phyloP scores from a whole-genome alignment of 2,888 invertebrate genomes.

The Spilosoma lubricipeda region DNA sequence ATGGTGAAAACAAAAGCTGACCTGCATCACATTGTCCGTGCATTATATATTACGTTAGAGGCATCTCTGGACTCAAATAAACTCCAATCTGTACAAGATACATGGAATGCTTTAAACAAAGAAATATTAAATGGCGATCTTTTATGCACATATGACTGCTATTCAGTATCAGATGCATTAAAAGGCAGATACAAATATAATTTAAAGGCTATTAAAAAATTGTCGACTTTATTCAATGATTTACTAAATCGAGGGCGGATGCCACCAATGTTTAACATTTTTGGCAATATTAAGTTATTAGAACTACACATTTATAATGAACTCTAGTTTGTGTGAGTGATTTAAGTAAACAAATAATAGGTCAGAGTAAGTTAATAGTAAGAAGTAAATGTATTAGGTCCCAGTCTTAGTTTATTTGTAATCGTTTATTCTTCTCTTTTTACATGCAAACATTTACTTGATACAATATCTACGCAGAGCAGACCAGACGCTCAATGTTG shows the following conservation, averaged over 20 bases:
- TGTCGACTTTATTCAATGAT: not conserved
- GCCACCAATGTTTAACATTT: conserved; percentile 1
- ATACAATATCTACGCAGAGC: no score
- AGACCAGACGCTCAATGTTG: no score
- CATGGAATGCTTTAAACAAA: conserved; percentile 38
- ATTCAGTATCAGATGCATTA: not conserved
- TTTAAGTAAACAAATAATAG: not conserved
- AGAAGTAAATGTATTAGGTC: no score
- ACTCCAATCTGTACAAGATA: conserved; percentile 67
- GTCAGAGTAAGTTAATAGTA: no score
- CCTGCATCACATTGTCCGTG: conserved; percentile 61
- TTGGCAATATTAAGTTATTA: conserved; percentile 8
- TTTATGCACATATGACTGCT: not conserved
- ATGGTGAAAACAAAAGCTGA: conserved; percentile 29
- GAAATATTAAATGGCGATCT: not conserved
- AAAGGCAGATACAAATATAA: not conserved
- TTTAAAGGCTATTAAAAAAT: not conserved
- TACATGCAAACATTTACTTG: no score
- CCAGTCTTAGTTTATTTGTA: no score
- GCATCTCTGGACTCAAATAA: conserved; percentile 74
- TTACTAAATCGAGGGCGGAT: not conserved
- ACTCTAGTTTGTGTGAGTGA: not conserved
- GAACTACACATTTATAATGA: not conserved
- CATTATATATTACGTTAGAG: conserved; percentile 66
- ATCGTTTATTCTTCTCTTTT: no score